Percentiles rank a stretch among this genome's conserved stretches.
Conservation (phyloP, 2,113 vertebrate species). For the Cynoglossus semilaevis region DNA sequence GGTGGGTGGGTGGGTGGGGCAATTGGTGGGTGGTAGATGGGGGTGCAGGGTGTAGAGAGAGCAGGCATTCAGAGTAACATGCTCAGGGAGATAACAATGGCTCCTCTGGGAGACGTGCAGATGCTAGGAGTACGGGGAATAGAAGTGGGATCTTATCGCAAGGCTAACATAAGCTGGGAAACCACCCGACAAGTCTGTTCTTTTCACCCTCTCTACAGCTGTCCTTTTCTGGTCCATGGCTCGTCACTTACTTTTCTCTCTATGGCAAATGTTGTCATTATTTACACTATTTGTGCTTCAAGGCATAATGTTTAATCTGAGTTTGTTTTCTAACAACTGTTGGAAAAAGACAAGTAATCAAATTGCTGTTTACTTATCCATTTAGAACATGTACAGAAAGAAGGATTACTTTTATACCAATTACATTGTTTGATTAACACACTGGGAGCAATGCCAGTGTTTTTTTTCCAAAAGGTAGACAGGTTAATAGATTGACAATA, state of each 20-base stretch:
- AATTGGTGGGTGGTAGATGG: slow-evolving; percentile 57
- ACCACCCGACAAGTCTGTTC: slow-evolving; percentile 30
- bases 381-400: no score
- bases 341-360: no score
- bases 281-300: slow-evolving; percentile 11
- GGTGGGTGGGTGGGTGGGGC: slow-evolving; percentile 56
- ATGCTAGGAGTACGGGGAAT: slow-evolving; percentile 61
- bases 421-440: no score
- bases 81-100: slow-evolving; percentile 73
- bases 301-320: slow-evolving; percentile 9
- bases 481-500: no score
- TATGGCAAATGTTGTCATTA: slow-evolving; percentile 30
- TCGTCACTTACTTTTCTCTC: slow-evolving; percentile 11
- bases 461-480: no score
- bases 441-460: no score
- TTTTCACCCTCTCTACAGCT: slow-evolving; percentile 10
- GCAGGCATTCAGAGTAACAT: slow-evolving; percentile 67
- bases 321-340: slow-evolving; percentile 2
- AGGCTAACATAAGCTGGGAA: slow-evolving; percentile 46
- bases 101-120: slow-evolving; percentile 78
- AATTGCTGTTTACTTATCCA: no score
- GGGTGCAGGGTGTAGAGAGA: slow-evolving; percentile 59
- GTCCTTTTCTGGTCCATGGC: slow-evolving; percentile 8
- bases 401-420: no score
- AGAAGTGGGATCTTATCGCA: slow-evolving; percentile 50